phyloP scores from a whole-genome alignment of 1,140 invertebrate genomes.

The Nebria ingens region DNA sequence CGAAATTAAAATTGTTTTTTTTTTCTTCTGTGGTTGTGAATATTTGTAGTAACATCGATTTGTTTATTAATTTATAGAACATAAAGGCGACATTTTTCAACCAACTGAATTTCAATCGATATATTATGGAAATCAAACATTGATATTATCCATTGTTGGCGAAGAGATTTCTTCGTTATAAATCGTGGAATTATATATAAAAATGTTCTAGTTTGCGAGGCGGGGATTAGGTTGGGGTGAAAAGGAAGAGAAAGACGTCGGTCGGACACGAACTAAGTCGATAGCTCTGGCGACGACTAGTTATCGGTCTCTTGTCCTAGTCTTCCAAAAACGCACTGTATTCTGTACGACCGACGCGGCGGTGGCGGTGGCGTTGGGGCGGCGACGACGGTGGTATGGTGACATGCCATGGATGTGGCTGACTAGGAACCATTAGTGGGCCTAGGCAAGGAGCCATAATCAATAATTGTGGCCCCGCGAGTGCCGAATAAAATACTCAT shows the following conservation, averaged over 20 bases:
- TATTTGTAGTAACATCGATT: too few species aligned
- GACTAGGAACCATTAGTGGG: constrained; percentile 1
- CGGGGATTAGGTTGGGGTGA: not conserved
- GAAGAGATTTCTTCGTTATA: not conserved
- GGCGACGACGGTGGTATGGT: too few species aligned
- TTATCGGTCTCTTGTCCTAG: not conserved
- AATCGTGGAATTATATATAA: constrained; percentile 2
- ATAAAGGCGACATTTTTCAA: too few species aligned
- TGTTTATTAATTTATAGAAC: too few species aligned
- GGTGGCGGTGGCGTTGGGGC: too few species aligned
- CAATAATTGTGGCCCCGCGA: not conserved
- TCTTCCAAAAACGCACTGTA: not conserved
- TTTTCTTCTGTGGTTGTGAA: too few species aligned
- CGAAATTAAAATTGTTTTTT: too few species aligned
- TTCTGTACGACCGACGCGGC: too few species aligned
- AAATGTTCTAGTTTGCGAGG: not conserved
- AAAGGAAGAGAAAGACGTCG: not conserved
- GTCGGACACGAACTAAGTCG: not conserved
- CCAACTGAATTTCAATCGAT: too few species aligned
- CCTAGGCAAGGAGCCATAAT: constrained; percentile 8
- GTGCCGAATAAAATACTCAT: not conserved
- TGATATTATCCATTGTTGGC: too few species aligned
- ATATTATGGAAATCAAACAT: too few species aligned
- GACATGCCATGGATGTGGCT: not conserved
- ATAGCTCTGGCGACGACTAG: not conserved